Evolutionary conservation across 2,113 vertebrate species (phyloP), one percentile per base, ranked within the genome.

Genomic region (Oncorhynchus keta): DNA sequence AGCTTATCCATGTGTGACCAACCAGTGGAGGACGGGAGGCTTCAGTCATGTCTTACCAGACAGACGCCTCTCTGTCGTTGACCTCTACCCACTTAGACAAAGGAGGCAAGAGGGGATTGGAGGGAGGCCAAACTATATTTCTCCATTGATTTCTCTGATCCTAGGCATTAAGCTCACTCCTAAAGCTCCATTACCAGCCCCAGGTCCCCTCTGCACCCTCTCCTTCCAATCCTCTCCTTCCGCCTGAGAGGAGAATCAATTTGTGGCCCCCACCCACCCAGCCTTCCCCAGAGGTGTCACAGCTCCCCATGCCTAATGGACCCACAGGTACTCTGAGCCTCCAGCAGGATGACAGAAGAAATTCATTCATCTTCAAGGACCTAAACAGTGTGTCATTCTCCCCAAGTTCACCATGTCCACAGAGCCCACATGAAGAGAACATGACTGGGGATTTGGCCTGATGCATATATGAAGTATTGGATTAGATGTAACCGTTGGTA

Each of bases 151-250:
- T 83, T 72, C 67, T 74, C 72, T 67, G 64, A 76, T 76, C 45
- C 62, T 13, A 35, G 66, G 70, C 20, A 49, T 73, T 32, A 35
- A 13, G 57, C 18, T 68, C 76, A 71, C 76, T 69, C 80, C 74
- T 70, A 73, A 72, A 83, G 66, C 72, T 76, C 78, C 65, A 65
- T 86, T 80, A 80, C 76, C 75, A 72, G 68, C 74, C 76, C 72
- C 70, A 13, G 55, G 75, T 70, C 68, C 57, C 74, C 70, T 75
- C 77, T 59, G 26, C 28, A 30, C 70, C 73, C 73, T 66, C 72
- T 14, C 66, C 30, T 30, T 18, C 16, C 66, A 45, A 11, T 8
- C 66, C 16, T 14, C 30, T 28, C 26, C 30, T 28, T 32, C 26
- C 75, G 69, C 11, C 73, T 64, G 70, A 74, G 68, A 74, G 62